phyloP scores from a whole-genome alignment of 2,888 invertebrate species.

The Cephus pulcher region DNA sequence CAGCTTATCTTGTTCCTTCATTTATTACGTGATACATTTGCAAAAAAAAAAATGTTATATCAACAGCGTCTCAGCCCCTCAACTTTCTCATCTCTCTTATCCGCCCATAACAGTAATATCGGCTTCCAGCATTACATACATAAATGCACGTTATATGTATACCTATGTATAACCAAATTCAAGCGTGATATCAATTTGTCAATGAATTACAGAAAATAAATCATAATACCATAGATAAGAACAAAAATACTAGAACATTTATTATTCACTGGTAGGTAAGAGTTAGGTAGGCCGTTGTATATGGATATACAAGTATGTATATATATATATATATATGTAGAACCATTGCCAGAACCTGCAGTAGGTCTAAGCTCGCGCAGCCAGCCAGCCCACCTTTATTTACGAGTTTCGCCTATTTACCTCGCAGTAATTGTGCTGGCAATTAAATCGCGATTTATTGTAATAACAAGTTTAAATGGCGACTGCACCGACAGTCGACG shows the following conservation, averaged over 20 bases:
- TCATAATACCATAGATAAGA: not conserved
- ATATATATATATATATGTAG: not conserved
- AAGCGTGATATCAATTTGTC: not conserved
- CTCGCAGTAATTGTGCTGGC: constrained; percentile 48
- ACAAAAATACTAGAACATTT: not conserved
- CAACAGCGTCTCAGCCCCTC: not conserved
- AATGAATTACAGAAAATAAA: not conserved
- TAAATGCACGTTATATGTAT: not conserved
- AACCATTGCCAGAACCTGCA: not conserved
- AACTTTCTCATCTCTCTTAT: not conserved
- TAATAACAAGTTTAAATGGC: constrained; percentile 54
- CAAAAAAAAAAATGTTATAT: not conserved
- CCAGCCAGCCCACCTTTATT: constrained; percentile 44
- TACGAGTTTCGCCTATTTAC: constrained; percentile 48
- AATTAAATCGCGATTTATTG: constrained; percentile 56
- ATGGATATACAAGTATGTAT: not conserved
- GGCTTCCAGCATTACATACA: not conserved
- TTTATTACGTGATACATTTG: not conserved
- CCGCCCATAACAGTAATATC: not conserved
- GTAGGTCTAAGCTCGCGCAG: constrained; percentile 3
- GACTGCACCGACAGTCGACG: constrained; percentile 4
- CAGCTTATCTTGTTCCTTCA: not conserved
- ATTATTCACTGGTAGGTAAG: not conserved
- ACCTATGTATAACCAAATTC: not conserved
- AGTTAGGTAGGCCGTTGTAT: not conserved